phyloP scores from a whole-genome alignment of 2,888 invertebrate genomes.

The Aradus depressus region DNA sequence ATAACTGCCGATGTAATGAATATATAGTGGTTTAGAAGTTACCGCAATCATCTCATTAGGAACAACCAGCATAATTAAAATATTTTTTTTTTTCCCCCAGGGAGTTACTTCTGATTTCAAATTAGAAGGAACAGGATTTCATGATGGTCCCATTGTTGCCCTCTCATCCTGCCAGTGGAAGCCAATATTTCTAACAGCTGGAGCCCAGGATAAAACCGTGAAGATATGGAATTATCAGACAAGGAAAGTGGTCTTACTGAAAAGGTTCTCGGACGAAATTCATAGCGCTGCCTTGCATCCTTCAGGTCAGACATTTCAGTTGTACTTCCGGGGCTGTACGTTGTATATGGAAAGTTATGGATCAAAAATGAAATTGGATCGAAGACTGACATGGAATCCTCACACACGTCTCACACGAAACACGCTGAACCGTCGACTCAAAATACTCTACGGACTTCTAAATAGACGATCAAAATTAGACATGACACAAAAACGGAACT shows the following conservation, averaged over 20 bases:
- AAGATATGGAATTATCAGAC: constrained; percentile 88
- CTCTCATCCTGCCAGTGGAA: constrained; percentile 82
- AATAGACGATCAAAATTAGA: too few species aligned
- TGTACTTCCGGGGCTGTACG: too few species aligned
- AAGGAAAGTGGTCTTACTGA: constrained; percentile 60
- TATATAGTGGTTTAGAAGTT: too few species aligned
- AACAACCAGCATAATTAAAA: not conserved
- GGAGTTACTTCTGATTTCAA: constrained; percentile 42
- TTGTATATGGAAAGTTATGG: too few species aligned
- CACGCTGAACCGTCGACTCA: too few species aligned
- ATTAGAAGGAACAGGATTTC: constrained; percentile 61
- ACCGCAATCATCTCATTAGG: constrained; percentile 25
- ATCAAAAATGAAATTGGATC: too few species aligned
- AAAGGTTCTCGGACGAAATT: constrained; percentile 73
- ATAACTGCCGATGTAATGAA: too few species aligned
- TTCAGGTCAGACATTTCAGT: constrained; percentile 34
- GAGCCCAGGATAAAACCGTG: constrained; percentile 68
- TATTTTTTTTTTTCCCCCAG: not conserved
- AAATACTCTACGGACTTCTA: too few species aligned
- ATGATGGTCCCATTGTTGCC: constrained; percentile 68
- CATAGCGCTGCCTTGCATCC: constrained; percentile 68
- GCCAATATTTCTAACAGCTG: constrained; percentile 73
- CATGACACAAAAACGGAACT: too few species aligned
- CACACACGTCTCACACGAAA: too few species aligned
- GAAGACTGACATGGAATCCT: too few species aligned